Percentiles rank a stretch among this genome's conserved stretches.
These are phyloP conservation scores for Ptychadena robeensis DNA, from an alignment of 2,797 vertebrate species.

Conservation along the genomic window DNA sequence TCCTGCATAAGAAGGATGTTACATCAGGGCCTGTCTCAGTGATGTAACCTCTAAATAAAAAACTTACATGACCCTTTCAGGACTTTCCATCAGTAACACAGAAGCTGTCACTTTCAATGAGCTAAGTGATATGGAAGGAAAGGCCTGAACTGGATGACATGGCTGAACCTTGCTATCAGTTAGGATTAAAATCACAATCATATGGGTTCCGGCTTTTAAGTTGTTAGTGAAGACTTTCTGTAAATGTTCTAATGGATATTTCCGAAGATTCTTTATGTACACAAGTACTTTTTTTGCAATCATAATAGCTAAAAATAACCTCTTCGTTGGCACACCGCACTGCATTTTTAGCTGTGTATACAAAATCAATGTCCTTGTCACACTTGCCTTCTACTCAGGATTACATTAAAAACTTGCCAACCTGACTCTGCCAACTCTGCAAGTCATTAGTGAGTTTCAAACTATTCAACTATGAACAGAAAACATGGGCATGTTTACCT, in stretches of 20 bases:
- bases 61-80: slow-evolving; percentile 36
- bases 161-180: slow-evolving; percentile 21
- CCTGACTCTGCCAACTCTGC: background rate
- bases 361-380: background rate
- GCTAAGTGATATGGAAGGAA: slow-evolving; percentile 1
- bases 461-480: background rate
- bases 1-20: background rate
- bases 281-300: background rate
- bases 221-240: slow-evolving; percentile 1
- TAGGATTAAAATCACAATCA: slow-evolving; percentile 23
- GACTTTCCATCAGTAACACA: slow-evolving; percentile 32
- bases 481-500: background rate
- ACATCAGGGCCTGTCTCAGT: slow-evolving; percentile 14
- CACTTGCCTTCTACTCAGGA: background rate
- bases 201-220: slow-evolving; percentile 25
- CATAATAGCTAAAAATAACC: background rate
- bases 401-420: background rate
- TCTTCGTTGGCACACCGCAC: background rate
- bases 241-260: slow-evolving; percentile 2
- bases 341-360: background rate
- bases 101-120: slow-evolving; percentile 40
- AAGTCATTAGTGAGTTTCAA: background rate
- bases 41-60: slow-evolving; percentile 32
- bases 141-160: slow-evolving; percentile 16
- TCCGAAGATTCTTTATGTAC: background rate